Percentiles rank a stretch among this genome's conserved stretches.
Conservation (phyloP, 92 coral and sea anemone species). For the Ricordea florida region DNA sequence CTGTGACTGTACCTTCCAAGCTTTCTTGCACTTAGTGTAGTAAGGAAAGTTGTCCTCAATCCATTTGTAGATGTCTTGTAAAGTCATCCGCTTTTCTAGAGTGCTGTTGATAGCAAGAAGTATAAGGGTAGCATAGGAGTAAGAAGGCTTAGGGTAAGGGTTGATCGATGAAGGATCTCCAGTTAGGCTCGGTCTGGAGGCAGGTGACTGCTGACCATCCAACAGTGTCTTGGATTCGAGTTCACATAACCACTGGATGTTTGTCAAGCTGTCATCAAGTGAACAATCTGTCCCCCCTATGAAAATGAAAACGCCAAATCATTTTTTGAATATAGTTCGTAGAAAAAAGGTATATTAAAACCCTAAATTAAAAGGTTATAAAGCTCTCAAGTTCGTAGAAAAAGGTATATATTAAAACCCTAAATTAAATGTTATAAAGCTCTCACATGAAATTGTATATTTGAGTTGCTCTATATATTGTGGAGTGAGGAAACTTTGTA, state of each 20-base stretch:
- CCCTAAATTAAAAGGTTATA: too few relatives aligned
- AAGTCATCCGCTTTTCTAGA: conserved; percentile 88
- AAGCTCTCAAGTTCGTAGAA: too few relatives aligned
- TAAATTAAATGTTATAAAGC: too few relatives aligned
- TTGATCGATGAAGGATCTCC: conserved; percentile 53
- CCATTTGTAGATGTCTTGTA: conserved; percentile 94
- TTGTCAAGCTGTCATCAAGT: conserved; percentile 96
- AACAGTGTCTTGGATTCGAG: conserved; percentile 81
- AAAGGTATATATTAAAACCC: too few relatives aligned
- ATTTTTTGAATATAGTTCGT: not conserved
- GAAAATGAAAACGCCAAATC: not conserved
- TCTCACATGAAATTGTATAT: too few relatives aligned
- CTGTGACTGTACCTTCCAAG: conserved; percentile 84
- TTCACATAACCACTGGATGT: conserved; percentile 94
- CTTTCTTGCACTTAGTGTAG: conserved; percentile 90
- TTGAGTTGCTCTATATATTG: too few relatives aligned
- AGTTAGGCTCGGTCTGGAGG: not conserved
- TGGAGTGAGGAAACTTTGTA: too few relatives aligned
- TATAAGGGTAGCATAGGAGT: conserved; percentile 95
- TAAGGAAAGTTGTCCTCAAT: conserved; percentile 90
- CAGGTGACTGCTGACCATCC: conserved; percentile 6
- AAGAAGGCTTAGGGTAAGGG: conserved; percentile 88
- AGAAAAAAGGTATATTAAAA: not conserved
- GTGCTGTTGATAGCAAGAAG: conserved; percentile 97
- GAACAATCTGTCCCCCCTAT: conserved; percentile 32